Conservation (phyloP, 1,140 invertebrate genomes). For the Papilio polyxenes region DNA sequence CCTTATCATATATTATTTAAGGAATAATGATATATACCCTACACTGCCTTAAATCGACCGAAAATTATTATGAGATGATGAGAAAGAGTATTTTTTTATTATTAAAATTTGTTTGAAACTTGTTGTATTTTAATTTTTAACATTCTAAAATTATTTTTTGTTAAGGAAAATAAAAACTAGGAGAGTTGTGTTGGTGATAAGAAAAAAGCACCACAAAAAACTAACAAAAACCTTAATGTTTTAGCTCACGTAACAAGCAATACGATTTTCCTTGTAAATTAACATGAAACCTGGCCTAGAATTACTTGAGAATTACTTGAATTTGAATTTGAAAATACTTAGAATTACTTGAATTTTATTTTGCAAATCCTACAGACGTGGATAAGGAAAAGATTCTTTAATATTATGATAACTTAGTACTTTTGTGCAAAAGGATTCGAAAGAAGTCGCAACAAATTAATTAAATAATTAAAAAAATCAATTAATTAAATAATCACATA, state of each 20-base stretch:
- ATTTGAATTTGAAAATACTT: no score
- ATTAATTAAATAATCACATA: not conserved
- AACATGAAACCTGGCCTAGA: not conserved
- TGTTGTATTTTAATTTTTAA: not conserved
- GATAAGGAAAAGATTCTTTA: not conserved
- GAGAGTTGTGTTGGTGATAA: not conserved
- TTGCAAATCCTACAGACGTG: not conserved
- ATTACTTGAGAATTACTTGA: no score
- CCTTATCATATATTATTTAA: no score
- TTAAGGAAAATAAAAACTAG: not conserved
- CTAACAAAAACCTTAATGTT: not conserved
- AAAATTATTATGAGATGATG: conserved; percentile 4
- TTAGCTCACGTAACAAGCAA: not conserved
- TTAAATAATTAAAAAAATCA: no score
- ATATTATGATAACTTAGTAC: not conserved
- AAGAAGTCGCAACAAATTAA: not conserved
- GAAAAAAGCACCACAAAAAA: not conserved
- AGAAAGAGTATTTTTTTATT: conserved; percentile 15
- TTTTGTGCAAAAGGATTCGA: not conserved
- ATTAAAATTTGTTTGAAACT: conserved; percentile 4
- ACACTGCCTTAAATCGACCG: not conserved
- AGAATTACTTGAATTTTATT: no score
- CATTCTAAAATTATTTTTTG: not conserved
- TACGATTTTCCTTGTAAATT: not conserved
- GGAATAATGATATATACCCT: no score